Percentiles rank a stretch among this genome's conserved stretches.
phyloP scores from a whole-genome alignment of 2,888 invertebrate genomes.

The Agrotis clavis region DNA sequence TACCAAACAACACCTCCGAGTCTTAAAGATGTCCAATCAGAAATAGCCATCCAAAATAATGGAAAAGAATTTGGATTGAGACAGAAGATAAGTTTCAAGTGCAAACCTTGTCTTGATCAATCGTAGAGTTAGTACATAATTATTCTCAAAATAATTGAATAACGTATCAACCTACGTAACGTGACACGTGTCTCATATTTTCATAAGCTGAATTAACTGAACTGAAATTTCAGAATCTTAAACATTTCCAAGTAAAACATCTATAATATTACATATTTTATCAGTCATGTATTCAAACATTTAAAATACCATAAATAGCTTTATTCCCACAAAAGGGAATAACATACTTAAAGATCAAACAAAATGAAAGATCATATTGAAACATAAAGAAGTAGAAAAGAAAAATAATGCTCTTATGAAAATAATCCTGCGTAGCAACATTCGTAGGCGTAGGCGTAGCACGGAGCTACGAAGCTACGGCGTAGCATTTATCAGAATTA shows the following conservation, averaged over 20 bases:
- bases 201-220: no score
- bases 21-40: no score
- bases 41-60: no score
- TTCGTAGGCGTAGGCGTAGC: slow-evolving; percentile 57
- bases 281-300: slow-evolving; percentile 1
- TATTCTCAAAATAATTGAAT: no score
- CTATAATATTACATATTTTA: background rate
- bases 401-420: slow-evolving; percentile 60
- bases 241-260: background rate
- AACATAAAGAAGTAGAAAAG: slow-evolving; percentile 53
- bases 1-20: no score
- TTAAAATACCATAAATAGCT: slow-evolving; percentile 3
- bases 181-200: no score
- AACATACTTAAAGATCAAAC: slow-evolving; percentile 43
- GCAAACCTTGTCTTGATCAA: no score
- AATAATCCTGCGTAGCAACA: slow-evolving; percentile 56
- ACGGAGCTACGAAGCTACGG: slow-evolving; percentile 61
- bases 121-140: no score
- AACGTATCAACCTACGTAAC: no score
- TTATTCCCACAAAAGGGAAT: slow-evolving; percentile 17
- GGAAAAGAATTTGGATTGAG: no score
- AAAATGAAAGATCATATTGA: slow-evolving; percentile 47
- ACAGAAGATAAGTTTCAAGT: no score
- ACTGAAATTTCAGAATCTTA: background rate
- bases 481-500: slow-evolving; percentile 46